Conservation (phyloP, 1,140 invertebrate species). For the Aethina tumida region DNA sequence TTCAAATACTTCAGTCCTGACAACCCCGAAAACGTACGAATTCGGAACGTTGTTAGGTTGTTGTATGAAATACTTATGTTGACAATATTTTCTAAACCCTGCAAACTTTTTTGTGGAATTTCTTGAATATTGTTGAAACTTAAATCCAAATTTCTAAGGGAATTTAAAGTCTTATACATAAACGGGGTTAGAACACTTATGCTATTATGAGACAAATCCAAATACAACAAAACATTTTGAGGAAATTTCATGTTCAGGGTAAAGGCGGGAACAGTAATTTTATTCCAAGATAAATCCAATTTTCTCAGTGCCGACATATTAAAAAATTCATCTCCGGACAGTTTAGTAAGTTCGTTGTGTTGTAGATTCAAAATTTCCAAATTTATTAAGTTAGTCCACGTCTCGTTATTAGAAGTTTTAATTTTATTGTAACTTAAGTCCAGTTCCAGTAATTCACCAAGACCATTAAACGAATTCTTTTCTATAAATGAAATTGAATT, state of each 20-base stretch:
- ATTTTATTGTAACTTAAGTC: conserved; percentile 30
- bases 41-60: conserved; percentile 20
- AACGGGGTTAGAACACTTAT: conserved; percentile 40
- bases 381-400: conserved; percentile 44
- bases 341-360: conserved; percentile 21
- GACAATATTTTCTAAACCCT: conserved; percentile 18
- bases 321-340: conserved; percentile 21
- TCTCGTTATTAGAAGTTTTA: conserved; percentile 43
- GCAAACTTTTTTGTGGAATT: conserved; percentile 13
- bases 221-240: conserved; percentile 15
- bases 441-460: conserved; percentile 44
- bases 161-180: conserved; percentile 19
- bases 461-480: conserved; percentile 44
- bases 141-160: conserved; percentile 27
- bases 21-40: conserved; percentile 20
- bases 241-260: too few relatives aligned
- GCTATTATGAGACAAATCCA: conserved; percentile 29
- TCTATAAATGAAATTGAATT: conserved; percentile 49
- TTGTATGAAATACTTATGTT: conserved; percentile 23
- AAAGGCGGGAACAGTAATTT: conserved; percentile 16
- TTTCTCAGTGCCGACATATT: conserved; percentile 21
- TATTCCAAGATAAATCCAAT: conserved; percentile 26
- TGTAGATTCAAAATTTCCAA: conserved; percentile 41
- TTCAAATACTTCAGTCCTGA: conserved; percentile 25
- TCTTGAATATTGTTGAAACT: conserved; percentile 20